phyloP scores from a whole-genome alignment of 2,888 invertebrate genomes.

The Antheraea yamamai region DNA sequence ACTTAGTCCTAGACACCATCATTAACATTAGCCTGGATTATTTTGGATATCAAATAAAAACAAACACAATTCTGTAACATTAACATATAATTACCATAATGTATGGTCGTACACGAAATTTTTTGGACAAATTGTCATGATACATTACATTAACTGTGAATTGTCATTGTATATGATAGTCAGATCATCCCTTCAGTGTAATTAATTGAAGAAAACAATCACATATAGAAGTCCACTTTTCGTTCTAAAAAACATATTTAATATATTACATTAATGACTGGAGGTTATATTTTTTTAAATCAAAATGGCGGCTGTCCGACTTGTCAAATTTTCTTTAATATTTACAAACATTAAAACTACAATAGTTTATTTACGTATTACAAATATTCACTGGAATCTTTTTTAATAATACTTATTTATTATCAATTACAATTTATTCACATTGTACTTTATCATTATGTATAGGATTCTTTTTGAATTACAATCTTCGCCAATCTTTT shows the following conservation, averaged over 20 bases:
- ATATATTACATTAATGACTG: too few relatives aligned
- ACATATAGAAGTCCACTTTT: too few relatives aligned
- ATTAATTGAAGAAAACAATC: not conserved
- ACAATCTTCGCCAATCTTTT: too few relatives aligned
- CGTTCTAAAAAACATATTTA: too few relatives aligned
- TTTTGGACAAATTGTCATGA: not conserved
- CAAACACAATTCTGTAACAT: not conserved
- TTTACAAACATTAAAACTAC: not conserved
- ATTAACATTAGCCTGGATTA: not conserved
- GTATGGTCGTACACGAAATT: not conserved
- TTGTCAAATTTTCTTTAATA: not conserved
- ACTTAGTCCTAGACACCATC: too few relatives aligned
- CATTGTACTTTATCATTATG: not conserved
- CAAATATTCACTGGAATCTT: not conserved
- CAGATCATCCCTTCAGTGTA: not conserved
- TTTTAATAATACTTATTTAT: not conserved
- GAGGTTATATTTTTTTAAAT: too few relatives aligned
- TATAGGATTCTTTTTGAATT: slow-evolving; percentile 14
- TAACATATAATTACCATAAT: not conserved
- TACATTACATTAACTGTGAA: not conserved
- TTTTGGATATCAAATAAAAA: not conserved
- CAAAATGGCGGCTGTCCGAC: not conserved
- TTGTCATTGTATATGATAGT: not conserved
- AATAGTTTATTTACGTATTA: not conserved
- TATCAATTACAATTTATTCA: not conserved